Evolutionary conservation across 2,797 vertebrate species (phyloP).

Genomic region (Trichosurus vulpecula): DNA sequence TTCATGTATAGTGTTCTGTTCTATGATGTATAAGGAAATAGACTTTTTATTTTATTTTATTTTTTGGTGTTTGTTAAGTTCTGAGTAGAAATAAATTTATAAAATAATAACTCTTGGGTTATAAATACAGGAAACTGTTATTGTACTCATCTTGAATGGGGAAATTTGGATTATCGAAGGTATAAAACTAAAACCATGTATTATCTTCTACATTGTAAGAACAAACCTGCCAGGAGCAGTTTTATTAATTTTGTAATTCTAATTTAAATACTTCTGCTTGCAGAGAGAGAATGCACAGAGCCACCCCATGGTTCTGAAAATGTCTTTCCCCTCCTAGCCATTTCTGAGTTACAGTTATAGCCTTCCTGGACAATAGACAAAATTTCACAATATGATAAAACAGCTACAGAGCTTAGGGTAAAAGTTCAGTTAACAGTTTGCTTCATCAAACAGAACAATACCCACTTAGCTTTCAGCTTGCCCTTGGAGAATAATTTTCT

Average conservation of each 20-base stretch:
- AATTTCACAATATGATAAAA: not conserved
- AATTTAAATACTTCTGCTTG: not conserved
- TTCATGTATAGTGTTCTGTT: not conserved
- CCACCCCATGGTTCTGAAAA: not conserved
- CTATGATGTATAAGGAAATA: not conserved
- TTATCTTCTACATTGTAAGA: not conserved
- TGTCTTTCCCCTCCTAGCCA: not conserved
- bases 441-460: not conserved
- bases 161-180: not conserved
- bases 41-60: not conserved
- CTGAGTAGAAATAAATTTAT: not conserved
- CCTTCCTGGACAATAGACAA: not conserved
- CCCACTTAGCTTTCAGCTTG: not conserved
- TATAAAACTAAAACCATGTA: not conserved
- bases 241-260: not conserved
- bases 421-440: not conserved
- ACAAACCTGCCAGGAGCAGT: not conserved
- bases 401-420: not conserved
- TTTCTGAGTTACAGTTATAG: not conserved
- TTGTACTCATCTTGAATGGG: not conserved
- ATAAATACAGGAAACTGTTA: not conserved
- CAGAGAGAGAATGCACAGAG: not conserved
- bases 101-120: not conserved
- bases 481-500: not conserved
- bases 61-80: not conserved